These are phyloP conservation scores for Oreochromis mossambicus DNA, from an alignment of 2,797 vertebrate species.

Conservation along the genomic window DNA sequence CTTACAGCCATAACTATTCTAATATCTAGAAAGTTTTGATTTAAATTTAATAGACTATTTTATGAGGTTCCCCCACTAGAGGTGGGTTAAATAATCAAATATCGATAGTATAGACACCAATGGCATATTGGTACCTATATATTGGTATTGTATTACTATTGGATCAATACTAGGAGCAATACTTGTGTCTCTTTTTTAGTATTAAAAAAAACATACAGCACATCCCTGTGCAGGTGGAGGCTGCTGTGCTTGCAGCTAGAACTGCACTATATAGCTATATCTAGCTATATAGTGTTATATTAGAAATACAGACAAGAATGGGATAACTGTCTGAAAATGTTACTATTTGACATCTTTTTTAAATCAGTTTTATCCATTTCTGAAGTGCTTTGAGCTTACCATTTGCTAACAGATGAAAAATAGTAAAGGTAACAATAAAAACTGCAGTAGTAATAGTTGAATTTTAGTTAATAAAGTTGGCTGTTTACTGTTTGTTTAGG, in stretches of 20 bases:
- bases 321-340: fast-evolving
- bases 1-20: background rate
- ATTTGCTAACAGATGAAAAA: background rate
- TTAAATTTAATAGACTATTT: background rate
- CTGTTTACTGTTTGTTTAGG: background rate
- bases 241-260: background rate
- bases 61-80: background rate
- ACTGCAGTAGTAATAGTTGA: background rate
- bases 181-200: background rate
- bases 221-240: background rate
- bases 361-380: background rate
- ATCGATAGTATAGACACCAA: fast-evolving
- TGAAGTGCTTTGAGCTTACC: background rate
- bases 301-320: background rate
- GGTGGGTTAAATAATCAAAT: background rate
- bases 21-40: background rate
- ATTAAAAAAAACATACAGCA: background rate
- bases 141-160: background rate
- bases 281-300: background rate
- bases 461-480: background rate
- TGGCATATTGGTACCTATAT: background rate
- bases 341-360: background rate
- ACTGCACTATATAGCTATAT: background rate
- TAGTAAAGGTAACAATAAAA: background rate
- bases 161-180: background rate